Evolutionary conservation across 2,888 invertebrate genomes (phyloP).

Genomic region (Drosophila picticornis): DNA sequence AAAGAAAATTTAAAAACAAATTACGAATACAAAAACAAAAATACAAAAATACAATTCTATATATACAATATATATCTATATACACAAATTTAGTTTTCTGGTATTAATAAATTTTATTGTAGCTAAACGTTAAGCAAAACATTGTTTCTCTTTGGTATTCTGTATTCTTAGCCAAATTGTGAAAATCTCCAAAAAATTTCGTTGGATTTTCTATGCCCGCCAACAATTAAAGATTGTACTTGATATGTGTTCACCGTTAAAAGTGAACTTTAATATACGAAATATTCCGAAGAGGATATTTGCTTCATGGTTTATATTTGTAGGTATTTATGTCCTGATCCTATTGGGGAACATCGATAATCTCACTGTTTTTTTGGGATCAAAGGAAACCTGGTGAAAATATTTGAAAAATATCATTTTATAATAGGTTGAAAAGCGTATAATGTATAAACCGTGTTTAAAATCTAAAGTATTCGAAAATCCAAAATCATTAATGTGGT

Average conservation of each 20-base stretch:
- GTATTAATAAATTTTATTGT: slow-evolving; percentile 83
- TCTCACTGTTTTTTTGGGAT: neutral
- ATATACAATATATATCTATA: slow-evolving; percentile 75
- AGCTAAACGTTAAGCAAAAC: slow-evolving; percentile 71
- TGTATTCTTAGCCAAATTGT: neutral
- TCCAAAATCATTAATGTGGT: slow-evolving; percentile 43
- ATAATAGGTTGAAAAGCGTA: neutral
- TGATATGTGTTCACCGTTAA: neutral
- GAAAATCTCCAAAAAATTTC: too few species aligned
- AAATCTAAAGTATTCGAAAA: slow-evolving; percentile 53
- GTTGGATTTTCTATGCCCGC: neutral
- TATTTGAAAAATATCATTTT: neutral
- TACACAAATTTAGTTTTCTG: slow-evolving; percentile 79
- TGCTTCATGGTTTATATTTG: too few species aligned
- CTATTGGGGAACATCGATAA: neutral
- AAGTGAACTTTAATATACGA: neutral
- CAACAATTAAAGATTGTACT: neutral
- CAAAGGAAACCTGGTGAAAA: slow-evolving; percentile 7
- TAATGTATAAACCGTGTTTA: slow-evolving; percentile 32
- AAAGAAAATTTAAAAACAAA: slow-evolving; percentile 26
- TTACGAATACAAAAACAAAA: slow-evolving; percentile 6
- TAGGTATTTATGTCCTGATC: neutral
- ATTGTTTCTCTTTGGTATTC: slow-evolving; percentile 7
- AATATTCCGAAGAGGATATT: neutral
- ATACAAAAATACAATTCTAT: slow-evolving; percentile 34